Evolutionary conservation across 2,113 vertebrate species (phyloP).

Genomic region (Emydocephalus ijimae): DNA sequence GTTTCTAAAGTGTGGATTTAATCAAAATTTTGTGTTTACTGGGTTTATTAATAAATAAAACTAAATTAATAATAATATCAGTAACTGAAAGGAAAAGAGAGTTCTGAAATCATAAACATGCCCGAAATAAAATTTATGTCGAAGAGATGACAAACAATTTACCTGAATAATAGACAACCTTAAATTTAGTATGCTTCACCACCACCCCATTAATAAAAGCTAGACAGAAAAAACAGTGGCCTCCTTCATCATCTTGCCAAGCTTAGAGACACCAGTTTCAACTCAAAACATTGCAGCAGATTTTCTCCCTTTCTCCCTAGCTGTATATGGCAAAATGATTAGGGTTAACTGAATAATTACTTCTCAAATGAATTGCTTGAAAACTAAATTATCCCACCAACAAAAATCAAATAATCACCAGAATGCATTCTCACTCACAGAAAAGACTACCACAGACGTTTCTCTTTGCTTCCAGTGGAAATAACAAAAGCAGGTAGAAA

Average conservation of each 20-base stretch:
- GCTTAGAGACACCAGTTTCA: background rate
- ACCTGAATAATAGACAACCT: background rate
- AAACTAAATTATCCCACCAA: background rate
- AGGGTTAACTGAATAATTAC: background rate
- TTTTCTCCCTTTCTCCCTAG: background rate
- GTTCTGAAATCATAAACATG: background rate
- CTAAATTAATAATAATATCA: background rate
- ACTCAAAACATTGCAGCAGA: background rate
- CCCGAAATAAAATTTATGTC: background rate
- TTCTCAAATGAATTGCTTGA: background rate
- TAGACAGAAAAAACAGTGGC: background rate
- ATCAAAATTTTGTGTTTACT: background rate
- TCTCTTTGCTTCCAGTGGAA: background rate
- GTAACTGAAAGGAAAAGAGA: background rate
- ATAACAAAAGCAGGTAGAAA: background rate
- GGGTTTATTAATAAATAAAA: background rate
- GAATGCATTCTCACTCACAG: background rate
- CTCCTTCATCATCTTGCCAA: background rate
- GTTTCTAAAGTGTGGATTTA: background rate
- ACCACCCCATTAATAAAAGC: background rate
- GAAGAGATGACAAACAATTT: background rate
- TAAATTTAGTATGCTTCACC: background rate
- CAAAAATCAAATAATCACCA: background rate
- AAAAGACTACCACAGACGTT: background rate
- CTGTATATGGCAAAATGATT: background rate